Percentiles rank a stretch among this genome's conserved stretches.
Conservation (phyloP, 2,888 invertebrate species). For the Cyclophora punctaria region DNA sequence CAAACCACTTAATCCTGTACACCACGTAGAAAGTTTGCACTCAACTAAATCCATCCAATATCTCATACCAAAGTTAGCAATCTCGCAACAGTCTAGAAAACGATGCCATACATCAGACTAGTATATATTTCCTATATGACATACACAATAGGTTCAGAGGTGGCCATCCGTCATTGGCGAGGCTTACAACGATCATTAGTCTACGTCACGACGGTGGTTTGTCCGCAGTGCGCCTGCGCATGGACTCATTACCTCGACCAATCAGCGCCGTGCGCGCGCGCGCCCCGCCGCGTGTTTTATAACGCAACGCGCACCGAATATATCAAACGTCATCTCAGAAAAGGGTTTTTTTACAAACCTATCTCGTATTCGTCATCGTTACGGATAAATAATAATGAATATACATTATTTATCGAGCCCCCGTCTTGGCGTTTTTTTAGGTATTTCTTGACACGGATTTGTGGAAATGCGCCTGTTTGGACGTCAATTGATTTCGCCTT, state of each 20-base stretch:
- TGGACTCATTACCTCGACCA: conserved; percentile 57
- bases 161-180: conserved; percentile 70
- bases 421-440: conserved; percentile 55
- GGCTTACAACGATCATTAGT: conserved; percentile 56
- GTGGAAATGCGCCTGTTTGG: conserved; percentile 50
- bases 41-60: conserved; percentile 4
- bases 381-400: conserved; percentile 65
- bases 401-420: conserved; percentile 54
- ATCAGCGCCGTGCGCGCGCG: conserved; percentile 56
- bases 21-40: too few species aligned
- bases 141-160: conserved; percentile 64
- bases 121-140: conserved; percentile 34
- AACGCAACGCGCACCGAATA: conserved; percentile 55
- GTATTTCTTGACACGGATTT: conserved; percentile 40
- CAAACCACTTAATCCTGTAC: too few species aligned
- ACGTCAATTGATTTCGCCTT: conserved; percentile 28
- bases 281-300: conserved; percentile 70
- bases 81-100: conserved; percentile 30
- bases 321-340: conserved; percentile 65
- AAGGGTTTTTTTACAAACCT: conserved; percentile 62
- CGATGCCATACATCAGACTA: conserved; percentile 33
- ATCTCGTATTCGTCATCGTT: conserved; percentile 74
- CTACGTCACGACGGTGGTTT: conserved; percentile 46
- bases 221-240: conserved; percentile 48
- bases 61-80: conserved; percentile 22